These are phyloP conservation scores for Rhaphigaster nebulosa DNA, from an alignment of 2,888 invertebrate genomes.

Conservation along the genomic window DNA sequence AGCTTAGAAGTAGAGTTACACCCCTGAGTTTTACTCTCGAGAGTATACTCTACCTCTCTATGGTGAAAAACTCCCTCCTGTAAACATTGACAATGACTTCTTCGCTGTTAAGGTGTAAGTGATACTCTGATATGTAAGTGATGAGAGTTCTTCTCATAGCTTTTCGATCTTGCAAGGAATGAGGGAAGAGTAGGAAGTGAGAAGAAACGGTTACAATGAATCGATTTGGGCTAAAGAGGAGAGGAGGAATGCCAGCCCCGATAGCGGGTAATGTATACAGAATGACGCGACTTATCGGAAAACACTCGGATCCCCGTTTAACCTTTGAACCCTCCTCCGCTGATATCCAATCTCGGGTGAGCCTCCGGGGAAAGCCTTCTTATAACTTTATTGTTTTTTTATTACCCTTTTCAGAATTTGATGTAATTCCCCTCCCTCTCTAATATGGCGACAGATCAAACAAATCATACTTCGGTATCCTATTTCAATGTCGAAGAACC, in stretches of 20 bases:
- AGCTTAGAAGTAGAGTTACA: too few relatives aligned
- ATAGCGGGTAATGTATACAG: slow-evolving; percentile 32
- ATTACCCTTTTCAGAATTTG: slow-evolving; percentile 10
- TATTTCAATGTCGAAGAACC: neutral
- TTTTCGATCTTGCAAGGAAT: neutral
- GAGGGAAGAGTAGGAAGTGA: neutral
- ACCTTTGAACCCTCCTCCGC: neutral
- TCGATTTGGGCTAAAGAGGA: neutral
- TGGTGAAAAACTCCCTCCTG: too few relatives aligned
- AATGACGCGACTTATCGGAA: slow-evolving; percentile 33
- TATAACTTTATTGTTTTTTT: slow-evolving; percentile 45
- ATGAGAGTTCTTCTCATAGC: neutral
- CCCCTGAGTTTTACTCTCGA: too few relatives aligned
- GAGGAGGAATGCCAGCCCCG: neutral
- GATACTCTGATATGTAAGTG: neutral
- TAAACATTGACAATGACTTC: too few relatives aligned
- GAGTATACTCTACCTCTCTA: too few relatives aligned
- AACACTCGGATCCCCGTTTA: slow-evolving; percentile 41
- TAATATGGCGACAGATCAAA: neutral
- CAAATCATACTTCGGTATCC: neutral
- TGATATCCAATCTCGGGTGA: neutral
- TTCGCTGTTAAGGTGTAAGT: too few relatives aligned
- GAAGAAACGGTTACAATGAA: neutral
- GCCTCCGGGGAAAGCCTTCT: neutral
- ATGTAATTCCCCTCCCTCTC: neutral